Evolutionary conservation across 2,888 invertebrate genomes (phyloP), one percentile per base, ranked within the genome.

Genomic region (Lacanobia wlatinum): DNA sequence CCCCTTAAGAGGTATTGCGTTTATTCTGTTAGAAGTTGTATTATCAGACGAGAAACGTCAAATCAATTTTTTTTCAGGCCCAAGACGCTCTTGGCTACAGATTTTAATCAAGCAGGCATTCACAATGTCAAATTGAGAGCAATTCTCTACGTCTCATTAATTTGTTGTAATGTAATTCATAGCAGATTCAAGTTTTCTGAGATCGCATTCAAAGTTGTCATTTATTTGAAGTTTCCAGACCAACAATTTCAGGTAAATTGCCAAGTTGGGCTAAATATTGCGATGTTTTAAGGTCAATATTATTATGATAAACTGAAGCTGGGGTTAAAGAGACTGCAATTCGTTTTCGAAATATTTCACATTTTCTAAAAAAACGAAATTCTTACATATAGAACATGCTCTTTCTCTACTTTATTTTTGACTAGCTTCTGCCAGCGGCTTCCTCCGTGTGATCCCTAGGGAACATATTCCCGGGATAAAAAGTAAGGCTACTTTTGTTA

Each of bases 171-270:
- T 28, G 9, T 60, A 79, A 63, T 53, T 70, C 8, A 53, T 34
- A 4, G 40, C 40, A 21, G 59, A 34, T 63, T 62, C 23, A 21
- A 64, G 21, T 60, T 73, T 58, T 9, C 48, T 40, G 38, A 56
- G 55, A 65, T 60, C 64, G 8, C 64, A 79, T 48, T 72, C 10
- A 28, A 75, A 75, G 21, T 43, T 12, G 34, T 16, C 28, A 65
- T 65, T 59, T 38, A 16, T 53, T 71, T 52, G 34, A 53, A 59
- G 40, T 59, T 74, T 67, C 43, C 76, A 75, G 58, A 66, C 53
- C n/a, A 43, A 58, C 52, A 59, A 46, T 28, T 67, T 59, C 53
- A 76, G 59, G 59, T 60, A 52, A 67, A 60, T 68, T 67, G 21
- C 18, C 28, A 74, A 38, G 53, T 23, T 64, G 6, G 28, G 40